These are phyloP conservation scores for Chionodraco myersi DNA, from an alignment of 2,113 vertebrate species.

Conservation along the genomic window DNA sequence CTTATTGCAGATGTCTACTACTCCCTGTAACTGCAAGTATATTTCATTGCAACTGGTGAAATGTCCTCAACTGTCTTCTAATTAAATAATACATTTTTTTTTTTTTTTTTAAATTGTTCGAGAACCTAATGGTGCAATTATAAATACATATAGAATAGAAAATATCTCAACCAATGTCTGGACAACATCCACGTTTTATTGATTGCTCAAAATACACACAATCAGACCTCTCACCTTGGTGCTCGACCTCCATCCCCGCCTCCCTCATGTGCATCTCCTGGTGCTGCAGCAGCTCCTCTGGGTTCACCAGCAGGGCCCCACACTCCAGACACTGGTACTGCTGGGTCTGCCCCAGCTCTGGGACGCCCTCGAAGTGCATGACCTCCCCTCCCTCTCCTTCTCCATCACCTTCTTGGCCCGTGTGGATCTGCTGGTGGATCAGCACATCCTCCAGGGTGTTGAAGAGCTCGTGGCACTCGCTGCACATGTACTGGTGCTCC, in stretches of 20 bases:
- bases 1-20: too few relatives aligned
- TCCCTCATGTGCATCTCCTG: slow-evolving; percentile 91
- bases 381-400: slow-evolving; percentile 57
- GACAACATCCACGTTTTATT: not conserved
- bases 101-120: too few relatives aligned
- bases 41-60: too few relatives aligned
- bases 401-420: slow-evolving; percentile 70
- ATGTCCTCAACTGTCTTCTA: too few relatives aligned
- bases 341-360: slow-evolving; percentile 78
- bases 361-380: slow-evolving; percentile 56
- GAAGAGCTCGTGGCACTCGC: slow-evolving; percentile 90
- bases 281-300: slow-evolving; percentile 88
- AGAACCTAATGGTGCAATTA: too few relatives aligned
- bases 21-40: too few relatives aligned
- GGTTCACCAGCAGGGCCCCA: slow-evolving; percentile 85
- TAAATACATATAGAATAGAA: not conserved
- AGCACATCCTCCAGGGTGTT: slow-evolving; percentile 90
- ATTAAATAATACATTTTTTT: too few relatives aligned
- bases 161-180: not conserved
- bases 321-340: slow-evolving; percentile 93
- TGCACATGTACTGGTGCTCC: slow-evolving; percentile 94
- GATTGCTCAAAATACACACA: slow-evolving; percentile 1
- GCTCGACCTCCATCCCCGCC: slow-evolving; percentile 77
- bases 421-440: slow-evolving; percentile 90
- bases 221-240: slow-evolving; percentile 71